These are phyloP conservation scores for Ceyx erithaca DNA, from an alignment of 2,797 vertebrate species.

Conservation along the genomic window DNA sequence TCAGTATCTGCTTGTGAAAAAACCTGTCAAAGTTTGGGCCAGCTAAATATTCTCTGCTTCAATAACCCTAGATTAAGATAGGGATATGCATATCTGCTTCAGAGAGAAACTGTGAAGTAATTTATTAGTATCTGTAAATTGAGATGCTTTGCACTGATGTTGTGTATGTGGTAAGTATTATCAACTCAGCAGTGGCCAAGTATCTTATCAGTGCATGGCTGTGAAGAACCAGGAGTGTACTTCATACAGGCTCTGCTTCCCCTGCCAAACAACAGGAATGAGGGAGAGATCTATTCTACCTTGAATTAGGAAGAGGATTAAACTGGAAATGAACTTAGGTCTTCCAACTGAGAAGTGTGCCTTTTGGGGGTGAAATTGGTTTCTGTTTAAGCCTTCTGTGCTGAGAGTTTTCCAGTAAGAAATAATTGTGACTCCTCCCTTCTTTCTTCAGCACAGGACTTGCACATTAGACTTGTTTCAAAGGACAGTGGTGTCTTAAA, in stretches of 20 bases:
- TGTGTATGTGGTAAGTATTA: background rate
- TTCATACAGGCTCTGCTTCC: background rate
- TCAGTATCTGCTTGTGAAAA: background rate
- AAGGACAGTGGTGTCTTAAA: background rate
- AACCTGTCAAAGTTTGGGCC: background rate
- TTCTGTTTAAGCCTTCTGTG: background rate
- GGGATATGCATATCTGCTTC: background rate
- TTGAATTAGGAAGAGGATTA: background rate
- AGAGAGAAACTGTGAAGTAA: background rate
- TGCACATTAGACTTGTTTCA: background rate
- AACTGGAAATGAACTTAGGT: background rate
- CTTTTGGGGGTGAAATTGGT: background rate
- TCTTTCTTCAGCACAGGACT: background rate
- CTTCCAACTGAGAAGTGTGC: background rate
- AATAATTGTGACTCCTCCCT: background rate
- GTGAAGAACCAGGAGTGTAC: background rate
- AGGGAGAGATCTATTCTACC: background rate
- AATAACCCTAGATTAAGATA: background rate
- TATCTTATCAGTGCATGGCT: background rate
- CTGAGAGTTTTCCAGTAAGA: background rate
- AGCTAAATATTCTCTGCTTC: constrained; percentile 4
- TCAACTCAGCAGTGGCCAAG: background rate
- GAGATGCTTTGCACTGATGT: background rate
- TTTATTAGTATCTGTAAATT: background rate
- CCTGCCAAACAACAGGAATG: background rate